phyloP scores from a whole-genome alignment of 2,888 invertebrate genomes.

The Blomia tropicalis region DNA sequence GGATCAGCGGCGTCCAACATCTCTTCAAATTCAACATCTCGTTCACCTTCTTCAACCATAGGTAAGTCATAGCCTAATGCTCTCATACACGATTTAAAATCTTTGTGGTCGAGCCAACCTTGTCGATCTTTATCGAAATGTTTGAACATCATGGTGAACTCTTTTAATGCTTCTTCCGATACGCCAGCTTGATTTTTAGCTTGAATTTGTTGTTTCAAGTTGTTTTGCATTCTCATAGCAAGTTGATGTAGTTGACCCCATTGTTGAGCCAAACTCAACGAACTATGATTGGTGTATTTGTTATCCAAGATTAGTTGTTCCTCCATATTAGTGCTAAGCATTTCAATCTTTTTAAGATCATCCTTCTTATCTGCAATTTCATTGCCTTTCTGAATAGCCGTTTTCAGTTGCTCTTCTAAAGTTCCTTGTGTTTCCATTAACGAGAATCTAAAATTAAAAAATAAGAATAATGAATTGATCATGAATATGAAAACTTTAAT shows the following conservation, averaged over 20 bases:
- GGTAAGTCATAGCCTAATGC: slow-evolving; percentile 98
- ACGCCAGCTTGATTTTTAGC: slow-evolving; percentile 80
- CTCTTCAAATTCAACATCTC: slow-evolving; percentile 94
- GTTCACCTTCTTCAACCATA: slow-evolving; percentile 98
- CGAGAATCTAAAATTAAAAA: slow-evolving; percentile 46
- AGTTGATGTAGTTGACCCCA: slow-evolving; percentile 99
- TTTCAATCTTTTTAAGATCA: slow-evolving; percentile 88
- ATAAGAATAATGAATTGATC: background rate
- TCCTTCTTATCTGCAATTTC: slow-evolving; percentile 84
- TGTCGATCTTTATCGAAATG: slow-evolving; percentile 99
- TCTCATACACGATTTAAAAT: slow-evolving; percentile 95
- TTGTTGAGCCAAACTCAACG: slow-evolving; percentile 46
- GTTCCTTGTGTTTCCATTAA: slow-evolving; percentile 99
- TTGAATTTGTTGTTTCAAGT: slow-evolving; percentile 98
- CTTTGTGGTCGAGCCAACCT: slow-evolving; percentile 90
- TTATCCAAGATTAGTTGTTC: slow-evolving; percentile 95
- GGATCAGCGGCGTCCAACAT: slow-evolving; percentile 61
- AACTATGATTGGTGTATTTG: slow-evolving; percentile 84
- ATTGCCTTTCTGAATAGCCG: slow-evolving; percentile 76
- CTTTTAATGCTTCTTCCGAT: slow-evolving; percentile 87
- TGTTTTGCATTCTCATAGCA: slow-evolving; percentile 99
- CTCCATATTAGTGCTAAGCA: slow-evolving; percentile 82
- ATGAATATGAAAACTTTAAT: background rate
- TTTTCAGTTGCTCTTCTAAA: slow-evolving; percentile 93
- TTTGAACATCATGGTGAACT: slow-evolving; percentile 99